A percentile compares a stretch with the other conserved stretches of the same genome.
These are phyloP conservation scores for Coleophora flavipennella DNA, from an alignment of 2,888 invertebrate species.

Conservation along the genomic window DNA sequence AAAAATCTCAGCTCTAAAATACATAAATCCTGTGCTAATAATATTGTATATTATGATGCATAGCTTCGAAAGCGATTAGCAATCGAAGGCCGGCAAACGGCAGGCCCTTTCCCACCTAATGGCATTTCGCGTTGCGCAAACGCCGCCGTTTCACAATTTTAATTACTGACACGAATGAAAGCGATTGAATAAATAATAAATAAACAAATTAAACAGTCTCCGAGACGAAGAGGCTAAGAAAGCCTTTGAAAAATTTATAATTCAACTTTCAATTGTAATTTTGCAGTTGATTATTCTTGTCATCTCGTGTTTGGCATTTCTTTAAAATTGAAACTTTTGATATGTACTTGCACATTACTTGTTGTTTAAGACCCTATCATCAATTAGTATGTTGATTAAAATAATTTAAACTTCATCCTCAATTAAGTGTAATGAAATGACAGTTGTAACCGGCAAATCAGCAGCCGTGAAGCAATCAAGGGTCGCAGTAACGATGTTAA, in stretches of 20 bases:
- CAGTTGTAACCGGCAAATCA: too few relatives aligned
- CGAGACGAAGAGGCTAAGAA: too few relatives aligned
- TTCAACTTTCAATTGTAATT: not conserved
- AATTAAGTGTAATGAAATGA: too few relatives aligned
- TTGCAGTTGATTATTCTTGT: too few relatives aligned
- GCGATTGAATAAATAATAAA: slow-evolving; percentile 16
- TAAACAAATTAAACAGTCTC: slow-evolving; percentile 5
- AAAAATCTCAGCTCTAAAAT: slow-evolving; percentile 14
- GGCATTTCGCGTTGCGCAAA: slow-evolving; percentile 27
- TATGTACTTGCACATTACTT: too few relatives aligned
- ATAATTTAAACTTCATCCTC: too few relatives aligned
- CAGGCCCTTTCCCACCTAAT: slow-evolving; percentile 30
- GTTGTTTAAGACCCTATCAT: too few relatives aligned
- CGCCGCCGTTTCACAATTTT: slow-evolving; percentile 24
- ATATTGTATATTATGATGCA: slow-evolving; percentile 11
- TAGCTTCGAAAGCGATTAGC: slow-evolving; percentile 22
- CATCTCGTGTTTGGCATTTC: too few relatives aligned
- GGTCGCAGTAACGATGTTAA: too few relatives aligned
- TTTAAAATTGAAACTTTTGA: too few relatives aligned
- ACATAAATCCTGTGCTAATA: slow-evolving; percentile 10
- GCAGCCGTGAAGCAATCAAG: too few relatives aligned
- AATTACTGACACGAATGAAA: slow-evolving; percentile 29
- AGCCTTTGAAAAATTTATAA: slow-evolving; percentile 1
- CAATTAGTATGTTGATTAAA: too few relatives aligned
- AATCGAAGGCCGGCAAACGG: slow-evolving; percentile 24